phyloP scores from a whole-genome alignment of 2,888 invertebrate genomes.

The Leptopilina drosophilae region DNA sequence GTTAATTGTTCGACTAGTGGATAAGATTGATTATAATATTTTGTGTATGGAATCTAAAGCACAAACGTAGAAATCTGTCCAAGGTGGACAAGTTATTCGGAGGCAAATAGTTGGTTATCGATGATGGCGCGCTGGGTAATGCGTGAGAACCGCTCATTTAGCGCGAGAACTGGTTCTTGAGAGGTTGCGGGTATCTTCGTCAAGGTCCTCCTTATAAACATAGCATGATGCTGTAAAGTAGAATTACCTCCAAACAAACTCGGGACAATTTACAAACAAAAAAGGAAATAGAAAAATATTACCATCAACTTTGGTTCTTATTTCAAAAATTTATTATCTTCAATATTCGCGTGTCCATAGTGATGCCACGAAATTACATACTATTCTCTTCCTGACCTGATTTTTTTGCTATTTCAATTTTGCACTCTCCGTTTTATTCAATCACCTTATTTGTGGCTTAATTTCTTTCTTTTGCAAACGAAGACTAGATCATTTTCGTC shows the following conservation, averaged over 20 bases:
- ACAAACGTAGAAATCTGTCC: slow-evolving; percentile 15
- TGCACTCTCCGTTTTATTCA: too few relatives aligned
- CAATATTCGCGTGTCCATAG: too few relatives aligned
- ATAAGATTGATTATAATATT: background rate
- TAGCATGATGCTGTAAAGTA: slow-evolving; percentile 33
- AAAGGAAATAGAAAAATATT: background rate
- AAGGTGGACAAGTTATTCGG: slow-evolving; percentile 17
- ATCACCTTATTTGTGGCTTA: too few relatives aligned
- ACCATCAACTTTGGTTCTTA: background rate
- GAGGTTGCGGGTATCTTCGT: slow-evolving; percentile 7
- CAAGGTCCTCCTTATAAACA: slow-evolving; percentile 24
- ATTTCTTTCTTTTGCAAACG: too few relatives aligned
- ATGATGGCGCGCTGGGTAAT: slow-evolving; percentile 30
- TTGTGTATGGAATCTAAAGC: background rate
- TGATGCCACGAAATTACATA: too few relatives aligned
- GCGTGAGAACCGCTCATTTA: slow-evolving; percentile 38
- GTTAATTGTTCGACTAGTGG: too few relatives aligned
- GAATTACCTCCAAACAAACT: background rate
- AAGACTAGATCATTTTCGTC: too few relatives aligned
- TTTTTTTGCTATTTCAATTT: too few relatives aligned
- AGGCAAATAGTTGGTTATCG: slow-evolving; percentile 31
- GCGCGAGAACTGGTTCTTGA: slow-evolving; percentile 31
- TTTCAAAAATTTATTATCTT: too few relatives aligned
- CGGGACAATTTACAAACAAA: background rate
- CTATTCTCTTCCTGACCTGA: too few relatives aligned